Conservation (phyloP, 2,888 invertebrate species). For the Dryadula phaetusa region DNA sequence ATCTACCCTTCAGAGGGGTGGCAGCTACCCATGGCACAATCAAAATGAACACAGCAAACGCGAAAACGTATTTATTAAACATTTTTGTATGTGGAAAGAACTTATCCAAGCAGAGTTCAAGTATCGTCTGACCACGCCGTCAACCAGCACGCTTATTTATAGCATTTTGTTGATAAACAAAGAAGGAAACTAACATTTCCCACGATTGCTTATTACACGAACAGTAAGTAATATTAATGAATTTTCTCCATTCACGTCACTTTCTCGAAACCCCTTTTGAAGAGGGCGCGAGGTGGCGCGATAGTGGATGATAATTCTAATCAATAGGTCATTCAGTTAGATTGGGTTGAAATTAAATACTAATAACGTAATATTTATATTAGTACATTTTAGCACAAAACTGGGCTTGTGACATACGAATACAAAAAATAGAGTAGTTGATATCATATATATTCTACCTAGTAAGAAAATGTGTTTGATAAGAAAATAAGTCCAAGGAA, state of each 20-base stretch:
- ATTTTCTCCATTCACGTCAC: constrained; percentile 13
- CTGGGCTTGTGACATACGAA: neutral
- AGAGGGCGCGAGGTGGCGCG: constrained; percentile 10
- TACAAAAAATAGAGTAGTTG: neutral
- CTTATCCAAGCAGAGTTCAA: constrained; percentile 25
- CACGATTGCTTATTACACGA: constrained; percentile 12
- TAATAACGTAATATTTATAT: neutral
- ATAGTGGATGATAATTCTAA: constrained; percentile 19
- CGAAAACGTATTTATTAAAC: constrained; percentile 57
- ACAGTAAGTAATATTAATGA: constrained; percentile 8
- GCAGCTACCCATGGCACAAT: constrained; percentile 48
- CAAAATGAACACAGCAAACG: constrained; percentile 54
- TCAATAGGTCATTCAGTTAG: constrained; percentile 20
- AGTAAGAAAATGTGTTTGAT: constrained; percentile 3
- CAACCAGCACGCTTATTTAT: constrained; percentile 37
- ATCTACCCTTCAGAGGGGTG: constrained; percentile 49
- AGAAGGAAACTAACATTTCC: constrained; percentile 29
- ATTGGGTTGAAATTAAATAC: constrained; percentile 9
- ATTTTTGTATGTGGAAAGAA: constrained; percentile 45
- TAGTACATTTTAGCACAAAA: neutral
- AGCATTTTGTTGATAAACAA: constrained; percentile 42
- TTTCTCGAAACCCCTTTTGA: constrained; percentile 30
- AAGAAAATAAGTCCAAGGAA: constrained; percentile 8
- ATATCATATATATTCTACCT: neutral
- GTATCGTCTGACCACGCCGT: constrained; percentile 34